Evolutionary conservation across 2,888 invertebrate species (phyloP).

Genomic region (Apodemia hepburni): DNA sequence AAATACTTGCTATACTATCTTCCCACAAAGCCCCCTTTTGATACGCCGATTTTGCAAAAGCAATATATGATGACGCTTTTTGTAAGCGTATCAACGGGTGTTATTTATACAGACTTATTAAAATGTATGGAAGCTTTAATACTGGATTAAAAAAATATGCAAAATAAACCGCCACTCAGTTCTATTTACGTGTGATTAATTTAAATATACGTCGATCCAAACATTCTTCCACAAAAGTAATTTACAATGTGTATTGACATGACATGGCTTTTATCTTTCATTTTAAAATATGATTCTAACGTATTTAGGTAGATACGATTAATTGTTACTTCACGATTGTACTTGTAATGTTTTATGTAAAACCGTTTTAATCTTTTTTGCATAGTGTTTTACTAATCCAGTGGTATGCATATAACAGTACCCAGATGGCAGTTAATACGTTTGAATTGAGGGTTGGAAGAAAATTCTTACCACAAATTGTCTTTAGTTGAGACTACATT

Average conservation of each 20-base stretch:
- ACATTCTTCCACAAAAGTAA: neutral
- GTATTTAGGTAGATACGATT: neutral
- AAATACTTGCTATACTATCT: neutral
- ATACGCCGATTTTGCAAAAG: constrained; percentile 48
- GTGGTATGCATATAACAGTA: no score
- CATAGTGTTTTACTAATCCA: no score
- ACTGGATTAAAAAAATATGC: constrained; percentile 12
- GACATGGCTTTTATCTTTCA: neutral
- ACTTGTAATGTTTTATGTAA: no score
- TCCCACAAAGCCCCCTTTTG: constrained; percentile 44
- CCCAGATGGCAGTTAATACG: no score
- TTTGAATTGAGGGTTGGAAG: no score
- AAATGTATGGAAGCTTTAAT: constrained; percentile 13
- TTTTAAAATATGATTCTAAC: neutral
- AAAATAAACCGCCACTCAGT: constrained; percentile 7
- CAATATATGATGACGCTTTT: constrained; percentile 17
- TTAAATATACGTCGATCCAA: constrained; percentile 4
- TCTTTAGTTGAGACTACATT: no score
- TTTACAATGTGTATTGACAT: constrained; percentile 4
- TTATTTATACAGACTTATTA: constrained; percentile 33
- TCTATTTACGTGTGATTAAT: constrained; percentile 12
- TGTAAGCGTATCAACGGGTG: constrained; percentile 22
- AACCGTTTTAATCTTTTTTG: no score
- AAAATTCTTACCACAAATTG: no score
- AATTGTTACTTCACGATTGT: neutral